These are phyloP conservation scores for Drosophila asahinai DNA, from an alignment of 1,140 invertebrate species.

Conservation along the genomic window DNA sequence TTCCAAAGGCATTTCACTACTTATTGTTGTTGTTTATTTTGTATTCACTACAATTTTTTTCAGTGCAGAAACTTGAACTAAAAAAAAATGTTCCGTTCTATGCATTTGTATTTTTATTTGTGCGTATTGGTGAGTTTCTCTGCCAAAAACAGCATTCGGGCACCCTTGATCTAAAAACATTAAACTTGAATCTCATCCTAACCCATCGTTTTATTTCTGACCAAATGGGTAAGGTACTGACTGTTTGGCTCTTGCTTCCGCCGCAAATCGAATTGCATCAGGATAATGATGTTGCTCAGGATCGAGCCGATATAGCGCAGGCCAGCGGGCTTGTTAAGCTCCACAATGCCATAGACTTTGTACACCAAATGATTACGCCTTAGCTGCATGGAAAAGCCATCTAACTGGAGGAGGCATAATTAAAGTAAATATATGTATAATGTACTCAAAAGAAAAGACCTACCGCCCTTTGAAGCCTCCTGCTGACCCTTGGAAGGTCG, in stretches of 20 bases:
- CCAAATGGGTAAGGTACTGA: not conserved
- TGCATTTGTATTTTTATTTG: too few species aligned
- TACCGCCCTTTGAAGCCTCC: constrained; percentile 42
- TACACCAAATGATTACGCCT: constrained; percentile 45
- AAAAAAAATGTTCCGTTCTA: too few species aligned
- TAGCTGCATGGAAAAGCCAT: constrained; percentile 38
- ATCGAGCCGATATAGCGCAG: constrained; percentile 48
- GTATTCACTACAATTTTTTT: too few species aligned
- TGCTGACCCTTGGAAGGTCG: constrained; percentile 23
- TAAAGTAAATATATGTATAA: not conserved
- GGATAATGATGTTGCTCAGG: constrained; percentile 53
- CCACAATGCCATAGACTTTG: constrained; percentile 39
- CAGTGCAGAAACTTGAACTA: too few species aligned
- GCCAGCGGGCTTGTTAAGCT: constrained; percentile 46
- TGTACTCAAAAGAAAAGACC: not conserved
- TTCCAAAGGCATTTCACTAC: too few species aligned
- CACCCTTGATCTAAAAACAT: not conserved
- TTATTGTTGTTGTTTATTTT: too few species aligned
- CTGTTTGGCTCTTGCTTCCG: not conserved
- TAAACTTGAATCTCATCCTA: not conserved
- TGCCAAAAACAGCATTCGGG: too few species aligned
- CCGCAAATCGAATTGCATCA: constrained; percentile 68
- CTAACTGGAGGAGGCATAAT: constrained; percentile 33
- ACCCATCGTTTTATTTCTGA: not conserved
- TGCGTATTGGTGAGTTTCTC: too few species aligned